phyloP scores from a whole-genome alignment of 2,113 vertebrate genomes.

The Vulpes lagopus region DNA sequence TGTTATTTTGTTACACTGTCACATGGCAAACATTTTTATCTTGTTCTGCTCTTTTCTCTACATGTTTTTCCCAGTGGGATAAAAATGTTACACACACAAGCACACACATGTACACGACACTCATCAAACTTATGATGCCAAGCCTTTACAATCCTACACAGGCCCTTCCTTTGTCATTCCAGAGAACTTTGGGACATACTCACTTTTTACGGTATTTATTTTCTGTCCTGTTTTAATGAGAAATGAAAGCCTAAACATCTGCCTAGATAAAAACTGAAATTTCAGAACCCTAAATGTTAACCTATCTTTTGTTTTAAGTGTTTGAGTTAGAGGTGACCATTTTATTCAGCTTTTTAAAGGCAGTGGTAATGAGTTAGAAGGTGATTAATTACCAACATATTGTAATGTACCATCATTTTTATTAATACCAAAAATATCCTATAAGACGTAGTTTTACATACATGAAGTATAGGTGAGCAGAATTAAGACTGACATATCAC shows the following conservation, averaged over 20 bases:
- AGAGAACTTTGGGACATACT: conserved; percentile 19
- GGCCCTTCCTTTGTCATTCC: neutral
- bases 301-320: conserved; percentile 83
- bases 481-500: conserved; percentile 87
- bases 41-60: conserved; percentile 15
- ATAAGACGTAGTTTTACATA: conserved; percentile 85
- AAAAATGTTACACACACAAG: neutral
- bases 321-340: conserved; percentile 81
- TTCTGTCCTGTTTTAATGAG: conserved; percentile 74
- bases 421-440: conserved; percentile 85
- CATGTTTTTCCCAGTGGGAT: neutral
- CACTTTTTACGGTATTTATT: neutral
- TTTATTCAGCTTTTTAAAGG: conserved; percentile 85
- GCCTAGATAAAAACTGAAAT: conserved; percentile 81
- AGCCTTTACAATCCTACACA: neutral
- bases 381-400: conserved; percentile 84
- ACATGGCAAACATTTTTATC: neutral
- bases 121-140: neutral
- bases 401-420: conserved; percentile 85
- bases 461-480: conserved; percentile 84
- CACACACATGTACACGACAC: neutral
- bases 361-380: conserved; percentile 83
- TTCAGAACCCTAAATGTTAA: conserved; percentile 82
- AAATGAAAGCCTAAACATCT: conserved; percentile 80
- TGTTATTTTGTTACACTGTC: conserved; percentile 12